phyloP scores from a whole-genome alignment of 2,797 vertebrate genomes.

The Sardinella longiceps region DNA sequence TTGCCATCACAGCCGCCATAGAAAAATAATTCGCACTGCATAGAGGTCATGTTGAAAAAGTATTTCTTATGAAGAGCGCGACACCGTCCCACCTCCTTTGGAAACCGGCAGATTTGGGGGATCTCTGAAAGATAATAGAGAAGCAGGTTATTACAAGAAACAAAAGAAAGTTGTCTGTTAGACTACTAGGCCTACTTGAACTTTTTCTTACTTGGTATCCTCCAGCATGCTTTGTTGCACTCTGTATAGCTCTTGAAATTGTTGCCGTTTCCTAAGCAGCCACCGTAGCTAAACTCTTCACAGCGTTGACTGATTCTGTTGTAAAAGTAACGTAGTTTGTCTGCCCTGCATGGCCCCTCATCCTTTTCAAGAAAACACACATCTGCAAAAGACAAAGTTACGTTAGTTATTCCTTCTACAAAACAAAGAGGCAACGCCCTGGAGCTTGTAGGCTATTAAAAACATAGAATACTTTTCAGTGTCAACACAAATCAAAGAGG shows the following conservation, averaged over 20 bases:
- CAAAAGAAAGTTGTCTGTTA: not conserved
- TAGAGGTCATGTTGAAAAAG: constrained; percentile 88
- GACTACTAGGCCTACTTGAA: no score
- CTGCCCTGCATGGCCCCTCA: constrained; percentile 78
- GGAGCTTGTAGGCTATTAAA: not conserved
- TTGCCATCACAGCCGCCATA: constrained; percentile 82
- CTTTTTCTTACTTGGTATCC: constrained; percentile 85
- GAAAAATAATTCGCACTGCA: constrained; percentile 83
- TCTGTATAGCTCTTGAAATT: constrained; percentile 79
- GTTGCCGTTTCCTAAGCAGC: constrained; percentile 88
- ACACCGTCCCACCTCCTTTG: constrained; percentile 74
- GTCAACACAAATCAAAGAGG: not conserved
- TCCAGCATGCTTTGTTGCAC: constrained; percentile 84
- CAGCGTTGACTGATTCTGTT: constrained; percentile 85
- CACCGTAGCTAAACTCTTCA: constrained; percentile 83
- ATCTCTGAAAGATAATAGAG: constrained; percentile 75
- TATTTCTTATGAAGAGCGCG: constrained; percentile 69
- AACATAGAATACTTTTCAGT: not conserved
- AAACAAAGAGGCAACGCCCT: constrained; percentile 8
- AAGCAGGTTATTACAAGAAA: constrained; percentile 9
- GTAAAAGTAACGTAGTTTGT: constrained; percentile 80
- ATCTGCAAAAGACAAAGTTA: constrained; percentile 54
- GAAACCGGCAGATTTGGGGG: constrained; percentile 82
- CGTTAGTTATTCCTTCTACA: not conserved
- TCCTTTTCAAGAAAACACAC: constrained; percentile 81